Conservation (phyloP, 2,797 vertebrate genomes). For the Cirrhinus mrigala region DNA sequence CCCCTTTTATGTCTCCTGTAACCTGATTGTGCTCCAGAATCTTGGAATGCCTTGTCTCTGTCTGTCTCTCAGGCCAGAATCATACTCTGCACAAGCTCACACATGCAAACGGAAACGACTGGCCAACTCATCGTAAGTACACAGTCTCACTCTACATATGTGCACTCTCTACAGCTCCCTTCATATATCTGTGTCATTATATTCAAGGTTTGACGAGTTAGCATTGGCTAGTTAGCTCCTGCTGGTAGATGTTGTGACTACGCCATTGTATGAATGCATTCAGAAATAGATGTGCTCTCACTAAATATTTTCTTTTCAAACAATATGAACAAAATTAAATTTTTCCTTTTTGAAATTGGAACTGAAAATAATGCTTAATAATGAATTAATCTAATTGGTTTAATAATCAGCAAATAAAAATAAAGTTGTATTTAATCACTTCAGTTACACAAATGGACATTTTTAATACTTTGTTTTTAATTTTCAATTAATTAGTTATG, state of each 20-base stretch:
- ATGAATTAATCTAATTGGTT: no score
- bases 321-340: no score
- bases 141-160: background rate
- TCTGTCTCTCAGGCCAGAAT: background rate
- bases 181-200: background rate
- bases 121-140: background rate
- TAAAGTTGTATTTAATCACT: no score
- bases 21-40: background rate
- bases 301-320: no score
- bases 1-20: constrained; percentile 29
- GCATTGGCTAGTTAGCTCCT: background rate
- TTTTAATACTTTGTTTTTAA: no score
- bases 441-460: no score
- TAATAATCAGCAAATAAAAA: no score
- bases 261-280: background rate
- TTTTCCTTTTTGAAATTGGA: no score
- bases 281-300: no score
- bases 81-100: background rate
- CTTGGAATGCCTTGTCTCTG: background rate
- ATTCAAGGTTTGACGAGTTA: background rate
- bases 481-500: no score
- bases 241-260: background rate
- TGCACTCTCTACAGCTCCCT: background rate
- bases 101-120: background rate
- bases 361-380: no score